Percentiles rank a stretch among this genome's conserved stretches.
These are phyloP conservation scores for Drosophila pruinosa DNA, from an alignment of 1,140 invertebrate species.

Conservation along the genomic window DNA sequence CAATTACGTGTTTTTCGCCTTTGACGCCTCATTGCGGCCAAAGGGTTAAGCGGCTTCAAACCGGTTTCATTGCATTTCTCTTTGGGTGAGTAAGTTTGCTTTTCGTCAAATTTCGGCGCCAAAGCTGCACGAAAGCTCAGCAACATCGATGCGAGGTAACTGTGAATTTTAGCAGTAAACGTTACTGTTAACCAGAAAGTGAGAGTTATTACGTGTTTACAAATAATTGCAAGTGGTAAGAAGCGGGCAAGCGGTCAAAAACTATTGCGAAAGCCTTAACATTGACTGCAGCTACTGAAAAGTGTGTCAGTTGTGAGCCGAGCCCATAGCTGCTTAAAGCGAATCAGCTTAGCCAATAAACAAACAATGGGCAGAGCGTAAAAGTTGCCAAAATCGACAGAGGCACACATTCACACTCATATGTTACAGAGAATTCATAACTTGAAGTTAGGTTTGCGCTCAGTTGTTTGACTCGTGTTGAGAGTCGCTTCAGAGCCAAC, in stretches of 20 bases:
- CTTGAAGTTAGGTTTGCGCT: neutral
- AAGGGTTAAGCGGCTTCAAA: conserved; percentile 49
- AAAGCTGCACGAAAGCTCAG: conserved; percentile 56
- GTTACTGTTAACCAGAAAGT: conserved; percentile 54
- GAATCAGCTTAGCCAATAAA: conserved; percentile 49
- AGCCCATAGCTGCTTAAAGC: conserved; percentile 15
- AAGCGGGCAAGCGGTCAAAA: neutral
- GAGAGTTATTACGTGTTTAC: conserved; percentile 75
- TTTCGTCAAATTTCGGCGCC: conserved; percentile 31
- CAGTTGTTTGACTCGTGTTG: conserved; percentile 14
- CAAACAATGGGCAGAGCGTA: conserved; percentile 38
- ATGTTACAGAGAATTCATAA: neutral
- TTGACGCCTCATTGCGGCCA: conserved; percentile 48
- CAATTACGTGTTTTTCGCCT: conserved; percentile 59
- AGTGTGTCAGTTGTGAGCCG: conserved; percentile 55
- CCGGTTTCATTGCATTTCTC: conserved; percentile 70
- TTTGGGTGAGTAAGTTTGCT: conserved; percentile 31
- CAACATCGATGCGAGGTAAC: conserved; percentile 28
- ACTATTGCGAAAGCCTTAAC: conserved; percentile 7
- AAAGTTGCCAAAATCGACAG: conserved; percentile 53
- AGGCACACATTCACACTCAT: neutral
- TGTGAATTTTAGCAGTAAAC: conserved; percentile 9
- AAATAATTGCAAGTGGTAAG: conserved; percentile 53
- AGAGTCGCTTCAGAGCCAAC: conserved; percentile 27
- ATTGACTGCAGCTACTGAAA: conserved; percentile 16